Evolutionary conservation across 2,113 vertebrate genomes (phyloP), one percentile per base, ranked within the genome.

Genomic region (Tyto alba): DNA sequence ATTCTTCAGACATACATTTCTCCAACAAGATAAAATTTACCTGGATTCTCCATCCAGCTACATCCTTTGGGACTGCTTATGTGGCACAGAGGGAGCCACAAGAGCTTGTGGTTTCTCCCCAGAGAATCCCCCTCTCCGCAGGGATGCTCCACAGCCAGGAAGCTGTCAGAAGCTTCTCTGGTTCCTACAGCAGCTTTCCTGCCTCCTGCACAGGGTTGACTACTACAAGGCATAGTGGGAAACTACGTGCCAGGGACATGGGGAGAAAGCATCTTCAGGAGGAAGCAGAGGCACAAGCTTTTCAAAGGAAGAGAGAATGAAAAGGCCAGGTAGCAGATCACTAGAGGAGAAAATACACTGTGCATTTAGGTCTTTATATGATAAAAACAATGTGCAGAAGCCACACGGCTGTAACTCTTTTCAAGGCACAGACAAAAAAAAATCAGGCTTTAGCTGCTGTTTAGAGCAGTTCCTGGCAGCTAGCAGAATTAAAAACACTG

Each of bases 291-390:
- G 26, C 74, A 83, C 59, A 52, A 73, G 43, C 3, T 88, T 88
- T 91, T 93, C 63, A 71, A 62, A 88, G 32, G 19, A 71, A 83
- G 29, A 79, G 40, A 79, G 29, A 86, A 88, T 60, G 20, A 81
- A 84, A 93, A 86, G 60, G 26, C 14, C 34, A 66, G 26, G 38
- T 84, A 95, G 41, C 68, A 93, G 67, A 90, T 83, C 93, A 86
- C 41, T 86, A 92, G 93, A 94, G 85, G 72, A 93, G 79, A 93
- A 96, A 94, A 91, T 86, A 25, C 23, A 52, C 55, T 21, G 16
- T 55, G 64, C 38, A 48, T 89, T 85, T 79, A 85, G 32, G 55
- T 83, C 59, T 93, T 88, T 47, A 38, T 38, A n/a, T 41, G 59
- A 83, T 50, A 76, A 88, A 94, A 96, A 81, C 67, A 85, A 82